A percentile compares a stretch with the other conserved stretches of the same genome.
Evolutionary conservation across 2,113 vertebrate species (phyloP).

Genomic region (Ctenomys sociabilis): DNA sequence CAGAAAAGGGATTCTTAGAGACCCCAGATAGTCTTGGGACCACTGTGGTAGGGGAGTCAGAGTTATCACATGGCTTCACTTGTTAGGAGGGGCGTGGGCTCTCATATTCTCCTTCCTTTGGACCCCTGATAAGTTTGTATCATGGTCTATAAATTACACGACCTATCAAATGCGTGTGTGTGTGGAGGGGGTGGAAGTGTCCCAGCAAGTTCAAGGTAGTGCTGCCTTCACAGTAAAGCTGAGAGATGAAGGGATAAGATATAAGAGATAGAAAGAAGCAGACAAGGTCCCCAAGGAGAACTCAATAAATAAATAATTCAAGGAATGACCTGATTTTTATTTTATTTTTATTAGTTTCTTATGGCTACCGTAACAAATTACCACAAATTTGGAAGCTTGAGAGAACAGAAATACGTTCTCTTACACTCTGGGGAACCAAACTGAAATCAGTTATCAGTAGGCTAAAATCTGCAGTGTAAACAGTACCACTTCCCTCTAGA

Average conservation of each 20-base stretch:
- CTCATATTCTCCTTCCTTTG: background rate
- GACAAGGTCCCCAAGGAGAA: background rate
- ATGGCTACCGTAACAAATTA: background rate
- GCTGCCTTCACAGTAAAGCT: background rate
- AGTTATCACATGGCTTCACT: background rate
- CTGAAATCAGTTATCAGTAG: background rate
- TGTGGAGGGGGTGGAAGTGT: background rate
- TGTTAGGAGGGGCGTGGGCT: background rate
- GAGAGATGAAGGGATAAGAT: background rate
- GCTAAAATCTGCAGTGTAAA: background rate
- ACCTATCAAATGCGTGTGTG: background rate
- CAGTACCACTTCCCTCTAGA: background rate
- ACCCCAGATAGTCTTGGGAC: background rate
- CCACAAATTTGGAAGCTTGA: background rate
- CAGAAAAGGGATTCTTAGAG: background rate
- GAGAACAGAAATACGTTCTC: background rate
- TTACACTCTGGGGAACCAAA: background rate
- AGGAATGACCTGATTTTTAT: background rate
- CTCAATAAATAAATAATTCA: background rate
- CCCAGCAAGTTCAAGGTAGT: background rate
- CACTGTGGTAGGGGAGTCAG: background rate
- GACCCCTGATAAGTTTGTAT: accelerated
- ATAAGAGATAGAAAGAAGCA: background rate
- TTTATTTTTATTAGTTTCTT: background rate
- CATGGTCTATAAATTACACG: background rate